phyloP scores from a whole-genome alignment of 2,797 vertebrate genomes.

The Alfaro cultratus region DNA sequence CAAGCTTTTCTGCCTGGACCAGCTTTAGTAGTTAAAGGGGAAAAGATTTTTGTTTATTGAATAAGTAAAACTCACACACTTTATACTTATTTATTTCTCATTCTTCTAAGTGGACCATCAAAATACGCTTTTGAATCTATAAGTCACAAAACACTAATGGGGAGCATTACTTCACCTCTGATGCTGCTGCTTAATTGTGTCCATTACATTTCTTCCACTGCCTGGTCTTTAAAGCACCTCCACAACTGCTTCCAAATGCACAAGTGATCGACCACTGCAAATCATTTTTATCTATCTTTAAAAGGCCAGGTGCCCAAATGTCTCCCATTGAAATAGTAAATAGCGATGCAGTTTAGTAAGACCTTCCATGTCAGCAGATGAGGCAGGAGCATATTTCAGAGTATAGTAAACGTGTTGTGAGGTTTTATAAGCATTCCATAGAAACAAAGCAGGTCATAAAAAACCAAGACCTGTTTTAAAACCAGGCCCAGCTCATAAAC shows the following conservation, averaged over 20 bases:
- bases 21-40: neutral
- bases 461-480: constrained; percentile 21
- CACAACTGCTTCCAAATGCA: constrained; percentile 31
- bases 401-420: constrained; percentile 25
- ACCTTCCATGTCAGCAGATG: constrained; percentile 45
- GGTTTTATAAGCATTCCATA: constrained; percentile 59
- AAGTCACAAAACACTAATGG: constrained; percentile 13
- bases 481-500: constrained; percentile 39
- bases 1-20: neutral
- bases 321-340: constrained; percentile 60
- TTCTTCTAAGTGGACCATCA: neutral
- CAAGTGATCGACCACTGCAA: constrained; percentile 19
- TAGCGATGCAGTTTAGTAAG: constrained; percentile 58
- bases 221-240: constrained; percentile 17
- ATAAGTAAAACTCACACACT: neutral
- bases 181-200: constrained; percentile 15
- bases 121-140: constrained; percentile 8
- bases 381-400: constrained; percentile 39
- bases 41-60: neutral
- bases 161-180: neutral
- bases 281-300: constrained; percentile 55
- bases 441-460: constrained; percentile 59
- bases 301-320: constrained; percentile 69
- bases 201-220: constrained; percentile 26
- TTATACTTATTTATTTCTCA: constrained; percentile 4